Evolutionary conservation across 2,797 vertebrate genomes (phyloP), one percentile per base, ranked within the genome.

Genomic region (Gadopsis bispinosus): DNA sequence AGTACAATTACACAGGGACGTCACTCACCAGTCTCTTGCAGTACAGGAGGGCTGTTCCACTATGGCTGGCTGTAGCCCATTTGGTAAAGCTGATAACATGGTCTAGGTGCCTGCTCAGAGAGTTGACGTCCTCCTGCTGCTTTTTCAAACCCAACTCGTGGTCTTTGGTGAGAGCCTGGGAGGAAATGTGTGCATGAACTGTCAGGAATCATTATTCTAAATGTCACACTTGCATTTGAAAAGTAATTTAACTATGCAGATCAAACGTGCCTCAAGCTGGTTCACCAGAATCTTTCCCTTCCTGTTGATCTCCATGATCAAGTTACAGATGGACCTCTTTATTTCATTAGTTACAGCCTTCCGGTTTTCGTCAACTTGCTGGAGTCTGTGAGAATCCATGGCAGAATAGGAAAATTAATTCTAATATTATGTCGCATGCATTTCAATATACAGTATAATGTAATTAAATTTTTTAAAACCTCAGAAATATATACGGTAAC

Each of bases 221-320:
- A 48, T 33, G 1, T 65, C 7, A 22, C 1, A 26, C 35, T 0
- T 17, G 26, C 5, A 26, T 70, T 22, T 69, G 3, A 35, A 37
- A 29, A 19, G 26, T 7, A 1, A 48, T 56, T 59, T 4, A 63
- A 63, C 1, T 20, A 0, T 37, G 4, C 12, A 29, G 26, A 47
- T n/a, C 22, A 8, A 66, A 63, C 81, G 66, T 91, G 99, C 98
- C 96, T 99, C 97, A 17, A 99, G 95, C 43, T 99, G 98, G 93
- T 98, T 98, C 9, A 99, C 93, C 41, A 99, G 89, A 83, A 98
- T 96, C 94, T 99, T 99, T 47, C 98, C 98, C 84, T 99, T 99
- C 91, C 97, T 96, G 91, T 99, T 99, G 89, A 99, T 98, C 94
- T 99, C 98, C 94, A 99, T 97, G 85, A 99, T 99, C 81, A 99